Evolutionary conservation across 1,140 invertebrate genomes (phyloP), one percentile per base, ranked within the genome.

Genomic region (Drosophila ogumai): DNA sequence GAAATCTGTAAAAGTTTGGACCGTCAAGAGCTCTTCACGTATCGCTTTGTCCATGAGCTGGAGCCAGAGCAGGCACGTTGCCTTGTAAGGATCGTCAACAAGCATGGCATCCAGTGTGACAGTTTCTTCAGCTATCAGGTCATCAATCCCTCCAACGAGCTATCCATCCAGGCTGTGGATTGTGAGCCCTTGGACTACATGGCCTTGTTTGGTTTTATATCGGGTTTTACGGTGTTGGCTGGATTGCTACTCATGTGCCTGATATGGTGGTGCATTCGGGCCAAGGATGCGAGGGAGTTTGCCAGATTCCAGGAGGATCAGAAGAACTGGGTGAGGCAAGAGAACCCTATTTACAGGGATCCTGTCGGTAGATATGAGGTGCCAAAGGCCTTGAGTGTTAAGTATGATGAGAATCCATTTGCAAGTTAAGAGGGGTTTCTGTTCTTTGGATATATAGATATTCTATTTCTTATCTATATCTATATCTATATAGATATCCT

Each of bases 291-390:
- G 38, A 86, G 92, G 19, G 94, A 94, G 2, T 94, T 93, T 77
- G 93, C 93, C 0, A 92, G 91, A 31, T 94, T 94, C 63, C 34
- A 91, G 0, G 86, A 92, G 47, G 93, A 94, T 56, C 91, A 92
- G 3, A 73, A 90, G 34, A 92, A 92, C 12, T 91, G 85, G 17
- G 91, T 93, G 22, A 80, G 52, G 77, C 90, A 93, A 34, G 75
- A 94, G 58, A 95, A 94, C 79, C 94, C 94, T 2, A 66, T 95
- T 31, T 95, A 95, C 55, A 93, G 93, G 52, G 93, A 94, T 34
- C 94, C 94, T 2, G 92, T 94, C n/a, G 91, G 93, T 3, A 85
- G 93, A 52, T 94, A 94, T 58, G 88, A 81, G 60, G 91, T 94
- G 46, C 94, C 94, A 3, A 93, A 94, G 41, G 66, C 55, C 1